These are phyloP conservation scores for Conchocele bisecta DNA, from an alignment of 2,888 invertebrate genomes.

Conservation along the genomic window DNA sequence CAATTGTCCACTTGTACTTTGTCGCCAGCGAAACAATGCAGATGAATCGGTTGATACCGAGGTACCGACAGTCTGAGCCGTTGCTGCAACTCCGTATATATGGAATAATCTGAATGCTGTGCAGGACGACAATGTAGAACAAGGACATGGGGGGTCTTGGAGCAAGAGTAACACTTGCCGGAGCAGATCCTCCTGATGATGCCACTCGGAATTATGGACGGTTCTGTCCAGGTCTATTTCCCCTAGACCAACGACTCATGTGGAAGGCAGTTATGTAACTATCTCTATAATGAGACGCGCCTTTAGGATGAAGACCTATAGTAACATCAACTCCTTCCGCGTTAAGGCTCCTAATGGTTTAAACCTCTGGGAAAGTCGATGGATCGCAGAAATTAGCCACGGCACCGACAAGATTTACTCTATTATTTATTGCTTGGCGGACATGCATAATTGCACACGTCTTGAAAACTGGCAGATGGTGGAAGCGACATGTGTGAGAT, in stretches of 20 bases:
- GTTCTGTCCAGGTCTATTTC: neutral
- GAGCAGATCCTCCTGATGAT: neutral
- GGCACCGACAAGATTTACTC: neutral
- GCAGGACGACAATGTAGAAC: slow-evolving; percentile 7
- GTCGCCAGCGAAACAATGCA: no score
- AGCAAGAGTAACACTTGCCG: neutral
- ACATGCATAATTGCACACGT: neutral
- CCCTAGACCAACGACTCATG: neutral
- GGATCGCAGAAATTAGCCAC: slow-evolving; percentile 14
- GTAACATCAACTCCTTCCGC: neutral
- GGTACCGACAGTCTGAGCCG: no score
- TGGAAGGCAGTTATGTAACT: neutral
- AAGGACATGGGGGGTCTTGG: neutral
- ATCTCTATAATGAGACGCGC: no score
- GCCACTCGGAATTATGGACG: neutral
- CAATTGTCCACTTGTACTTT: no score
- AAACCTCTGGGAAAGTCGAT: neutral
- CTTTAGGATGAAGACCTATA: neutral
- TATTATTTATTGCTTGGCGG: neutral
- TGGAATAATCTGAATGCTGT: no score
- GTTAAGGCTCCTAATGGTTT: neutral
- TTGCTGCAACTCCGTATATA: no score
- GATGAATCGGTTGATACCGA: no score
- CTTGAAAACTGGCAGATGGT: neutral
- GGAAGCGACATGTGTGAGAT: neutral